A percentile compares a stretch with the other conserved stretches of the same genome.
phyloP scores from a whole-genome alignment of 2,888 invertebrate genomes.

The Clusia tigrina region DNA sequence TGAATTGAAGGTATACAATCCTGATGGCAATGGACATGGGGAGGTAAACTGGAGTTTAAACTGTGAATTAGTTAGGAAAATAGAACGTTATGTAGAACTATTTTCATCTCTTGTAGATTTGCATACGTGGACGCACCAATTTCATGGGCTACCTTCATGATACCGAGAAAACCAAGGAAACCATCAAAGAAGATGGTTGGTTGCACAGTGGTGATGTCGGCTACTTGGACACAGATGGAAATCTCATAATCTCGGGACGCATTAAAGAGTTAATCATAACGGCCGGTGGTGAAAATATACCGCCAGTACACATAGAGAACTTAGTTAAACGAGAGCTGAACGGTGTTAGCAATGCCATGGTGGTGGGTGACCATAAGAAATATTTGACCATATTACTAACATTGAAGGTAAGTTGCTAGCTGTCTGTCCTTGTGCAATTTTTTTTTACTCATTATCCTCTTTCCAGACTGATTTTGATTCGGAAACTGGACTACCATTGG shows the following conservation, averaged over 20 bases:
- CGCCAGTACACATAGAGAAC: slow-evolving; percentile 86
- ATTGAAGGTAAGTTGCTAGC: slow-evolving; percentile 77
- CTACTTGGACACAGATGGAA: slow-evolving; percentile 74
- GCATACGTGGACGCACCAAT: slow-evolving; percentile 79
- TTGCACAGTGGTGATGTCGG: slow-evolving; percentile 89
- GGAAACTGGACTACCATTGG: slow-evolving; percentile 75
- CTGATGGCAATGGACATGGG: slow-evolving; percentile 78
- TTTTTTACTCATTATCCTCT: not conserved
- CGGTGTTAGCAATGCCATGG: slow-evolving; percentile 79
- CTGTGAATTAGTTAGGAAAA: no score
- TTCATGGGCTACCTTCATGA: slow-evolving; percentile 88
- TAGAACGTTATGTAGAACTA: no score
- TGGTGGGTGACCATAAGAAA: slow-evolving; percentile 88
- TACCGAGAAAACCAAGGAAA: slow-evolving; percentile 75
- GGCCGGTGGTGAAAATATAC: slow-evolving; percentile 93
- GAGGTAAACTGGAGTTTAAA: slow-evolving; percentile 64
- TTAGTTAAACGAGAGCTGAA: slow-evolving; percentile 77
- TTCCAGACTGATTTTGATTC: slow-evolving; percentile 75
- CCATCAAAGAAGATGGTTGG: slow-evolving; percentile 82
- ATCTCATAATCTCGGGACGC: slow-evolving; percentile 77
- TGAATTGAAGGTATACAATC: slow-evolving; percentile 73
- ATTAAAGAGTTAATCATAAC: slow-evolving; percentile 87
- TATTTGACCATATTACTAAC: slow-evolving; percentile 85
- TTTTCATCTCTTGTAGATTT: slow-evolving; percentile 66
- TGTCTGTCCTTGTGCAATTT: no score